Base-by-base conservation (phyloP, 1,140 invertebrate genomes). In the Thaumetopoea pityocampa region DNA sequence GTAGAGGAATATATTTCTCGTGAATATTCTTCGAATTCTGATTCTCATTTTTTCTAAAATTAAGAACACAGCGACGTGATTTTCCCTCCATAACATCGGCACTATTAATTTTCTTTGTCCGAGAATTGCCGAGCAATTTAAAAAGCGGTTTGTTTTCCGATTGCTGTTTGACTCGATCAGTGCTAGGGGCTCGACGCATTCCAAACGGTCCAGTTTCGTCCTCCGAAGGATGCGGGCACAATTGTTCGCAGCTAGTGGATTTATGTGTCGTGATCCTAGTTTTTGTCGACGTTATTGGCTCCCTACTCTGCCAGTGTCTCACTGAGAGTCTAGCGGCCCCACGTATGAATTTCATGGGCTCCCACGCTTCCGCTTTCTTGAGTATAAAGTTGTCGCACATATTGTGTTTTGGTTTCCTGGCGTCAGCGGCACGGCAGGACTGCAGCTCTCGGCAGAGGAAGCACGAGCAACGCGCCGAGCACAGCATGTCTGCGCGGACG, bases 381-480 rank as follows among this genome's bases (percentile, higher is more conserved):
- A 89, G 73, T 11, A 90, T 89, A 56, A 90, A 90, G 55, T 85
- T 83, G 49, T 87, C 82, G 48, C 70, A 64, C 73, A 81, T 79
- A 53, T 62, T 74, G 32, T 73, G 58, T 63, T 82, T 81, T 15
- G 74, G 77, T 63, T 69, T 84, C 38, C 68, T 61, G 44, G 61
- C 67, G 67, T 70, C 69, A 22, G 70, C 78, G 46, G 79, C 77
- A 40, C 67, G 77, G 47, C 72, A 86, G 37, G 76, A 78, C 42
- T 82, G 85, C 41, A 90, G 66, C 60, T 89, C 88, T 33, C 86
- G 80, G 53, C 89, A 90, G 49, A 90, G 70, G 51, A 88, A 80
- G 67, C 89, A 90, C 32, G 67, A 73, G 64, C 89, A 90, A 28
- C 85, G 82, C 64, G 80, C 83, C 44, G 73, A 67, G 68, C 86